phyloP scores from a whole-genome alignment of 1,140 invertebrate species.

The Calephelis nemesis region DNA sequence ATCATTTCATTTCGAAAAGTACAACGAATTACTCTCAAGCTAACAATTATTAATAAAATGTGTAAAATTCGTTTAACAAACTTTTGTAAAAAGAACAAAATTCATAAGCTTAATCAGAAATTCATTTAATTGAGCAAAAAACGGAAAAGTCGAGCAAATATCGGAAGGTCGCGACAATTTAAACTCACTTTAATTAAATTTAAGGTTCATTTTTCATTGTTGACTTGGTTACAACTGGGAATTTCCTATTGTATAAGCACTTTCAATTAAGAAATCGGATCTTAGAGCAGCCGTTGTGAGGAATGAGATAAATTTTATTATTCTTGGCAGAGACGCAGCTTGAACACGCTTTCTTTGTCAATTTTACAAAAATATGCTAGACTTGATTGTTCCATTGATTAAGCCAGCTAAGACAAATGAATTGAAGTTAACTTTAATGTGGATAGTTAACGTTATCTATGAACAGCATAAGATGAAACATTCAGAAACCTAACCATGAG shows the following conservation, averaged over 20 bases:
- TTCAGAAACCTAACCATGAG: no score
- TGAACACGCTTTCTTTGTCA: background rate
- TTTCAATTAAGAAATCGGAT: constrained; percentile 24
- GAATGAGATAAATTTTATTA: constrained; percentile 10
- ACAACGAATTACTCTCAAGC: background rate
- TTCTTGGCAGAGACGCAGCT: background rate
- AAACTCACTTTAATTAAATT: background rate
- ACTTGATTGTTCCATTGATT: no score
- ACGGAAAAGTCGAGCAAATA: background rate
- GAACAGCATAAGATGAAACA: no score
- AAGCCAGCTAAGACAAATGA: no score
- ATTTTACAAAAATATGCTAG: no score
- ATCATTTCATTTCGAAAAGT: no score
- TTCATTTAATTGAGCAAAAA: constrained; percentile 15
- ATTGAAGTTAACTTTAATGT: no score
- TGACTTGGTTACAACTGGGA: background rate
- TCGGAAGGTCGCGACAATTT: background rate
- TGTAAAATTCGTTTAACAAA: background rate
- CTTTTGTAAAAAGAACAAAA: constrained; percentile 8
- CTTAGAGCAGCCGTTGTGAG: constrained; percentile 12
- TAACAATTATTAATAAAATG: background rate
- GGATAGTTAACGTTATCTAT: no score
- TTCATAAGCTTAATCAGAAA: constrained; percentile 15
- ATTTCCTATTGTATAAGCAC: constrained; percentile 23
- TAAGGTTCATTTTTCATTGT: constrained; percentile 8